These are phyloP conservation scores for Globodera ellingtonae DNA, from an alignment of 1,140 invertebrate genomes.

Conservation along the genomic window DNA sequence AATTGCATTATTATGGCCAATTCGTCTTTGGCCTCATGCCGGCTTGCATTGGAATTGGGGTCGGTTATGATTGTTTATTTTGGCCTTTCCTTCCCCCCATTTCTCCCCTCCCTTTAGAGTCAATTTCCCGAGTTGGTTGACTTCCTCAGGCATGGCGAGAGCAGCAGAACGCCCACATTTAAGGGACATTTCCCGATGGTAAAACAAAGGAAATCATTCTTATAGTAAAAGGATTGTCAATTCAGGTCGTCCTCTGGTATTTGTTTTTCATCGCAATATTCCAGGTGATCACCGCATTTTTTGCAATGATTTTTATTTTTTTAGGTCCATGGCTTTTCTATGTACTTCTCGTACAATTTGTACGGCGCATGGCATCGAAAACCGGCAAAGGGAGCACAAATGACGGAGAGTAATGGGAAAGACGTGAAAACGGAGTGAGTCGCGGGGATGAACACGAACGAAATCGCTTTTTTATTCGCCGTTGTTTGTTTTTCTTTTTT, in stretches of 20 bases:
- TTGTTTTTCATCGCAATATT: slow-evolving; percentile 78
- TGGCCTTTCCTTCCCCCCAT: not conserved
- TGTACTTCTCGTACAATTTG: slow-evolving; percentile 75
- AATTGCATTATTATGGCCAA: slow-evolving; percentile 81
- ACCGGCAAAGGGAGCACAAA: not conserved
- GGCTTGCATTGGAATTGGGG: slow-evolving; percentile 68
- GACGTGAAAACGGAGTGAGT: not conserved
- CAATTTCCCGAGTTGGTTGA: slow-evolving; percentile 54
- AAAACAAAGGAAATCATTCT: not conserved
- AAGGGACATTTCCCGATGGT: slow-evolving; percentile 79
- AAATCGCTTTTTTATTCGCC: too few species aligned
- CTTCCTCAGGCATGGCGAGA: slow-evolving; percentile 41
- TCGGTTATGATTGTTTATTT: not conserved
- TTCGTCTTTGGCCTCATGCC: slow-evolving; percentile 79
- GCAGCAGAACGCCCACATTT: slow-evolving; percentile 59
- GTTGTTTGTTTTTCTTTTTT: too few species aligned
- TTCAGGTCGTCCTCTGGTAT: slow-evolving; percentile 79
- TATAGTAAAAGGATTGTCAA: not conserved
- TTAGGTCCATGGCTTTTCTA: slow-evolving; percentile 86
- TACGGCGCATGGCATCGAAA: slow-evolving; percentile 2
- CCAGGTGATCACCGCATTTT: not conserved
- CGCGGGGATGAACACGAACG: too few species aligned
- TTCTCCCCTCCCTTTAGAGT: not conserved
- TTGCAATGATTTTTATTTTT: slow-evolving; percentile 61
- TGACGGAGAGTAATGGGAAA: not conserved